Percentiles rank a stretch among this genome's conserved stretches.
Conservation (phyloP, 2,113 vertebrate species). For the Haliaeetus leucogaster region DNA sequence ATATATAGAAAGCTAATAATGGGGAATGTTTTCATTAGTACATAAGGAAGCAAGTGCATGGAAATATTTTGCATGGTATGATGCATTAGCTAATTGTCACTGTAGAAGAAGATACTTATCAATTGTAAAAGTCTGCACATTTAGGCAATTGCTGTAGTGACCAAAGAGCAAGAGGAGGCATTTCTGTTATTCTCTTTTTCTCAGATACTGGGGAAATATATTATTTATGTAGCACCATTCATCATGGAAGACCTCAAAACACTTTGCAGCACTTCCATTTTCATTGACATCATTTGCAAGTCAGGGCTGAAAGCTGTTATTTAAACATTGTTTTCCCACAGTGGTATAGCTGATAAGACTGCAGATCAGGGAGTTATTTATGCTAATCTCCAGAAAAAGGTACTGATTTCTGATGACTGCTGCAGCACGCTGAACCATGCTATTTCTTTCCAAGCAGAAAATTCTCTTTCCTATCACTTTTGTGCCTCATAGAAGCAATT, state of each 20-base stretch:
- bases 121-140: background rate
- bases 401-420: background rate
- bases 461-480: background rate
- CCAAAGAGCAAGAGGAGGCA: background rate
- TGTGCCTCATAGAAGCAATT: background rate
- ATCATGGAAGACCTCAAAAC: background rate
- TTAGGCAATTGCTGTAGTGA: background rate
- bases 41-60: background rate
- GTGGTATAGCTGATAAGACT: background rate
- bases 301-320: background rate
- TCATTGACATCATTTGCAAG: background rate
- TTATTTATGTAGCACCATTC: background rate
- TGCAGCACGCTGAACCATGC: background rate
- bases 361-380: background rate
- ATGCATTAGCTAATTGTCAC: background rate
- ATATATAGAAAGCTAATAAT: background rate
- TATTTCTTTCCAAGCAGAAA: conserved; percentile 32
- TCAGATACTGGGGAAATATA: background rate
- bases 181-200: background rate
- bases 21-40: background rate
- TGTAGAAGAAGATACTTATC: background rate
- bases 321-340: background rate
- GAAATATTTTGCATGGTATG: background rate
- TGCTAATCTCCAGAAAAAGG: background rate
- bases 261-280: background rate